Conservation (phyloP, 2,888 invertebrate genomes). For the Cybosia mesomella region DNA sequence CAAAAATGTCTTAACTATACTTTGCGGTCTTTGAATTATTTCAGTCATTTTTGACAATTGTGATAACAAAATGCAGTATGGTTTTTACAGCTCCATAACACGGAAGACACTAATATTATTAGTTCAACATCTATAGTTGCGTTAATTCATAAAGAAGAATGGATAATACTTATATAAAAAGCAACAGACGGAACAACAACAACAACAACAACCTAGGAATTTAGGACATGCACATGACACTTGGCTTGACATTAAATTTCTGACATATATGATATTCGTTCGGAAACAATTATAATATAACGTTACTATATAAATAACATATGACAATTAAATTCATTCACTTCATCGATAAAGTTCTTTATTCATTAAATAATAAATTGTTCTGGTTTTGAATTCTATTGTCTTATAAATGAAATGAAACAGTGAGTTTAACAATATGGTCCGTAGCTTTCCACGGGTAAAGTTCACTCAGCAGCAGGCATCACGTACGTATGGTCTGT, state of each 20-base stretch:
- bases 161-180: not conserved
- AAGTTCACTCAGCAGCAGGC: too few relatives aligned
- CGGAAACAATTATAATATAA: not conserved
- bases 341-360: too few relatives aligned
- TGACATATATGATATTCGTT: not conserved
- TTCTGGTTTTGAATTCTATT: too few relatives aligned
- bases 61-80: not conserved
- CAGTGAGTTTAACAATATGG: too few relatives aligned
- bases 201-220: not conserved
- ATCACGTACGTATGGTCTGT: too few relatives aligned
- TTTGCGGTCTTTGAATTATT: slow-evolving; percentile 47
- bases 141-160: not conserved
- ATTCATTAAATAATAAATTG: too few relatives aligned
- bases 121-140: not conserved
- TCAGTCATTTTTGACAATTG: slow-evolving; percentile 65
- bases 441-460: too few relatives aligned
- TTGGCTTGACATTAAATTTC: not conserved
- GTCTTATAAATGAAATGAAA: too few relatives aligned
- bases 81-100: not conserved
- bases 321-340: too few relatives aligned
- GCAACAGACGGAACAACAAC: not conserved
- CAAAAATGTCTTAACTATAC: slow-evolving; percentile 70
- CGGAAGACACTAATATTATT: not conserved
- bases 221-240: not conserved
- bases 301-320: too few relatives aligned